These are phyloP conservation scores for Leuciscus waleckii DNA, from an alignment of 2,797 vertebrate species.

Conservation along the genomic window DNA sequence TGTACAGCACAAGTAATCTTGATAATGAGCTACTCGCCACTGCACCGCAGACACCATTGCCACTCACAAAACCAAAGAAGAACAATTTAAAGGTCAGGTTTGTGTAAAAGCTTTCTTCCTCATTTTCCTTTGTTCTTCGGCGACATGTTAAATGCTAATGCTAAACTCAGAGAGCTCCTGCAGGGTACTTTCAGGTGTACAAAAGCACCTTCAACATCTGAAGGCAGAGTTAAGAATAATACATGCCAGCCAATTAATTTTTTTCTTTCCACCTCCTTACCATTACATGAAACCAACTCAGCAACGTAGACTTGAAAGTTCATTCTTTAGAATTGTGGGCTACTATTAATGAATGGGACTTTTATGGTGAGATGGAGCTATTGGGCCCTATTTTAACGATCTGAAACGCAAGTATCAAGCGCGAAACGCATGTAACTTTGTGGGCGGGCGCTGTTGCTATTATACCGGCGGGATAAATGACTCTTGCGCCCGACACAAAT, in stretches of 20 bases:
- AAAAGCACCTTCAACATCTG: constrained; percentile 31
- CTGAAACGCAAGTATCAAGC: too few relatives aligned
- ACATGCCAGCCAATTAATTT: constrained; percentile 14
- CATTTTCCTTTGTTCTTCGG: constrained; percentile 47
- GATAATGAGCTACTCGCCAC: constrained; percentile 41
- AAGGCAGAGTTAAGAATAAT: constrained; percentile 4
- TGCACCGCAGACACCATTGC: constrained; percentile 24
- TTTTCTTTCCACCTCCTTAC: neutral
- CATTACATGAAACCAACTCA: neutral
- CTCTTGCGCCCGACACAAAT: too few relatives aligned
- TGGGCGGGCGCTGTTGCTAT: too few relatives aligned
- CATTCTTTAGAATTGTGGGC: neutral
- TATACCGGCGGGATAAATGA: too few relatives aligned
- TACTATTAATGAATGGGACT: neutral
- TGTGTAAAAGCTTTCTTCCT: constrained; percentile 38
- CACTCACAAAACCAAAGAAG: constrained; percentile 37
- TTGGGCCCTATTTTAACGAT: too few relatives aligned
- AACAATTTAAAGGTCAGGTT: constrained; percentile 47
- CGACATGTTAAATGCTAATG: constrained; percentile 46
- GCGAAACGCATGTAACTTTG: too few relatives aligned
- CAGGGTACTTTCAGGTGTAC: constrained; percentile 10
- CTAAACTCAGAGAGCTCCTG: neutral
- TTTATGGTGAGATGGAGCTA: neutral
- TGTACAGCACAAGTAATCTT: constrained; percentile 35
- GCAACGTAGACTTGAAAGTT: neutral